Base-by-base conservation (phyloP, 1,140 invertebrate species). In the Drosophila equinoxialis region DNA sequence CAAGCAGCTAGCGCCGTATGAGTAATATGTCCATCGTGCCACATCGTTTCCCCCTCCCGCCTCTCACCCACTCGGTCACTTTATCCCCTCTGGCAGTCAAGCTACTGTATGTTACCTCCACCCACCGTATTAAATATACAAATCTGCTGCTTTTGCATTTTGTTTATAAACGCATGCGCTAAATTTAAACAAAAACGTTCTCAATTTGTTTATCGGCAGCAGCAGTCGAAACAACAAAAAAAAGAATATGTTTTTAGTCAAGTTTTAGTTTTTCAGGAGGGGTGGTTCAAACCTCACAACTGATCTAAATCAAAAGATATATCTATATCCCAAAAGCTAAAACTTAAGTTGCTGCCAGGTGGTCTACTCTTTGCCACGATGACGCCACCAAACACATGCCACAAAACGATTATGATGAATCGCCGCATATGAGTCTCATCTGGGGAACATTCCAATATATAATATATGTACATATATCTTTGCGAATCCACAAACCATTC, bases 91-190 rank as follows among this genome's bases (percentile, higher is more conserved):
- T 6, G 45, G 17, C 45, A 51, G 45, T 51, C 17, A 23, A 11
- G n/a, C 42, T 20, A 51, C 6, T 51, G 45, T 51, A 20, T n/a
- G 8, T 2, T 23, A 23, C 45, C 45, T 23, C 42, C 55, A n/a
- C 55, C 39, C 17, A 39, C 30, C 14, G 20, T 26, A 65, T 59
- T 42, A 37, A 8, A 37, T 73, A 68, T 73, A 68, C 37, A 62
- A 59, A 59, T 20, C 33, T 59, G 57, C 57, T 59, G 57, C 57
- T 37, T 59, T 59, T 37, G 57, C 57, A 59, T 39, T 59, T 85
- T 81, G 79, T 85, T 80, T 75, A 85, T 80, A 85, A 85, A 78
- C 81, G 78, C 74, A 81, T 85, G 74, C 65, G 81, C 82, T 85
- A 81, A 70, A 85, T 75, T 85, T 85, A 85, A 85, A 85, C 78